These are phyloP conservation scores for Drosophila athabasca DNA, from an alignment of 1,140 invertebrate genomes.

Conservation along the genomic window DNA sequence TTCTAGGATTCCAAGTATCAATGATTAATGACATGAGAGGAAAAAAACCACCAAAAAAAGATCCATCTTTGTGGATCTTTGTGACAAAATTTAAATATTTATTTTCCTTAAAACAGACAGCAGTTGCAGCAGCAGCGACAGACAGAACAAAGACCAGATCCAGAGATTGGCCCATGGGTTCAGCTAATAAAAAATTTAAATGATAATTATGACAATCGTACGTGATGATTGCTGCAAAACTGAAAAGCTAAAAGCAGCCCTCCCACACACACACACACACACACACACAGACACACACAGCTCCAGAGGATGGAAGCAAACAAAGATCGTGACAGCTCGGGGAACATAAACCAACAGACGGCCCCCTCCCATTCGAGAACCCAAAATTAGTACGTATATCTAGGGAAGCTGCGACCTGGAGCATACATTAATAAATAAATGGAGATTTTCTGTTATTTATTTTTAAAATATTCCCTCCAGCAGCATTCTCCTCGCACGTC, in stretches of 20 bases:
- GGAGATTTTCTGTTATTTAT: constrained; percentile 75
- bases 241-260: constrained; percentile 26
- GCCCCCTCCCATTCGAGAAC: constrained; percentile 5
- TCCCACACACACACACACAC: constrained; percentile 39
- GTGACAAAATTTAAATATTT: constrained; percentile 49
- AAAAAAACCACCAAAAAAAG: neutral
- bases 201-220: constrained; percentile 83
- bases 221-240: constrained; percentile 81
- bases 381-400: constrained; percentile 60
- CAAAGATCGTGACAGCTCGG: constrained; percentile 62
- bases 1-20: constrained; percentile 4
- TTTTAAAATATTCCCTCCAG: constrained; percentile 62
- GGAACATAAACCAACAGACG: constrained; percentile 66
- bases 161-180: constrained; percentile 49
- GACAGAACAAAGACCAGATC: constrained; percentile 37
- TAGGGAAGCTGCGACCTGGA: constrained; percentile 45
- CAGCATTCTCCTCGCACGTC: constrained; percentile 19
- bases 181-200: constrained; percentile 77
- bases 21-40: constrained; percentile 22
- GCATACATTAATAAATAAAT: constrained; percentile 72
- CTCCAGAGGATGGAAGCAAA: constrained; percentile 32
- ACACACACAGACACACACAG: too few species aligned
- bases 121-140: constrained; percentile 51
- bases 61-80: constrained; percentile 2
- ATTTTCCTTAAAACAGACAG: constrained; percentile 22